Conservation (phyloP, 2,113 vertebrate species). For the Lepus americanus region DNA sequence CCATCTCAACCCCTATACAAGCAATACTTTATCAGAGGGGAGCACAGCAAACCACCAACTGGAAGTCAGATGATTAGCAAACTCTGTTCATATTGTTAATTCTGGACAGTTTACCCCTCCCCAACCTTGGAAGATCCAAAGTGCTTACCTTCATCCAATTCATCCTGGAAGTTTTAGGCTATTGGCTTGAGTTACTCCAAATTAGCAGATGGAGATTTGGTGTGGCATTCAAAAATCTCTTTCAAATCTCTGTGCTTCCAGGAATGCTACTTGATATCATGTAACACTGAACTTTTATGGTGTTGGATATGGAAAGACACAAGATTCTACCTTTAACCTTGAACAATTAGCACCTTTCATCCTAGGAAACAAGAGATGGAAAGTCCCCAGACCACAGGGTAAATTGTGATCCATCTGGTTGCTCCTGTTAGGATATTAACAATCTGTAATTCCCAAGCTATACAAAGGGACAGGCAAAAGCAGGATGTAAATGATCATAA, state of each 20-base stretch:
- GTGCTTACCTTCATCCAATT: constrained; percentile 15
- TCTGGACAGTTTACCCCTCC: not conserved
- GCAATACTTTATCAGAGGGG: not conserved
- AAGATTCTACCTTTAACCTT: not conserved
- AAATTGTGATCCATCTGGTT: constrained; percentile 16
- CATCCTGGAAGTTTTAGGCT: not conserved
- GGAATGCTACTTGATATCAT: not conserved
- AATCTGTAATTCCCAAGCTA: constrained; percentile 29
- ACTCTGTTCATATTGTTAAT: not conserved
- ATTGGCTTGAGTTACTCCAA: constrained; percentile 19
- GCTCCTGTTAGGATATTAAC: not conserved
- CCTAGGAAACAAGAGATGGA: not conserved
- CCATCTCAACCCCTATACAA: not conserved
- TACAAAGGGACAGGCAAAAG: constrained; percentile 17
- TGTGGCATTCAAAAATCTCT: not conserved
- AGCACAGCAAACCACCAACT: not conserved
- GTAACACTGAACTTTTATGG: not conserved
- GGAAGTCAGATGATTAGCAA: not conserved
- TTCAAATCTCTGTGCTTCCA: constrained; percentile 14
- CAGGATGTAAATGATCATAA: not conserved
- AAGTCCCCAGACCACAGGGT: not conserved
- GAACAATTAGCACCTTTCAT: constrained; percentile 19
- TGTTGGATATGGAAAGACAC: not conserved
- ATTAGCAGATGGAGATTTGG: not conserved
- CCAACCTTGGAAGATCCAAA: not conserved